Conservation (phyloP, 2,797 vertebrate species). For the Enteromius radiatus region DNA sequence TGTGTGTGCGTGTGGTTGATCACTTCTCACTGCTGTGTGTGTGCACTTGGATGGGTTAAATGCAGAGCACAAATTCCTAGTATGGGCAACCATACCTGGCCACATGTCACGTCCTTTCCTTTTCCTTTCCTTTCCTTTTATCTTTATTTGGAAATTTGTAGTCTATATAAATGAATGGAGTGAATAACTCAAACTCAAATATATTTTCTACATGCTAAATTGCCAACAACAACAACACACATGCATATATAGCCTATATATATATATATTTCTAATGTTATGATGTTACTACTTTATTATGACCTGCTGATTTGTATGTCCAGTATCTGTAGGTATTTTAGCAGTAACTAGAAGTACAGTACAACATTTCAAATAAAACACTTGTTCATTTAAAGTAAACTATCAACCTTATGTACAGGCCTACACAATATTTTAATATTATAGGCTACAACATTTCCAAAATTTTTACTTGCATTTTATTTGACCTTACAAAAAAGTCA, state of each 20-base stretch:
- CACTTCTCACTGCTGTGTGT: no score
- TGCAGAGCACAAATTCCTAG: no score
- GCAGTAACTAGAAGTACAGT: background rate
- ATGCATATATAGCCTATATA: rapidly evolving
- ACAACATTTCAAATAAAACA: background rate
- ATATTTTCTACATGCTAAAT: background rate
- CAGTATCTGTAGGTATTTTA: background rate
- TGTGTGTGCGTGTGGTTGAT: no score
- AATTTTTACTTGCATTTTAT: background rate
- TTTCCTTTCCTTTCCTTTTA: no score
- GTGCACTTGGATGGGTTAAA: no score
- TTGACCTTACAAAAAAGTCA: background rate
- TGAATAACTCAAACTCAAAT: background rate
- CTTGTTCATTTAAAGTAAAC: background rate
- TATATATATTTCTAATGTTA: background rate
- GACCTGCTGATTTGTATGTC: slow-evolving; percentile 60
- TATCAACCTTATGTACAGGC: background rate
- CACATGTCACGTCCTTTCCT: no score
- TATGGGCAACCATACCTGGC: no score
- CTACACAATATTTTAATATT: background rate
- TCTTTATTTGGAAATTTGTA: background rate
- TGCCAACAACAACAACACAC: background rate
- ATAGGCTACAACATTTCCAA: no score
- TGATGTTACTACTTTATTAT: background rate
- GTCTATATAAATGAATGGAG: background rate